Conservation (phyloP, 2,797 vertebrate species). For the Melanotaenia boesemani region DNA sequence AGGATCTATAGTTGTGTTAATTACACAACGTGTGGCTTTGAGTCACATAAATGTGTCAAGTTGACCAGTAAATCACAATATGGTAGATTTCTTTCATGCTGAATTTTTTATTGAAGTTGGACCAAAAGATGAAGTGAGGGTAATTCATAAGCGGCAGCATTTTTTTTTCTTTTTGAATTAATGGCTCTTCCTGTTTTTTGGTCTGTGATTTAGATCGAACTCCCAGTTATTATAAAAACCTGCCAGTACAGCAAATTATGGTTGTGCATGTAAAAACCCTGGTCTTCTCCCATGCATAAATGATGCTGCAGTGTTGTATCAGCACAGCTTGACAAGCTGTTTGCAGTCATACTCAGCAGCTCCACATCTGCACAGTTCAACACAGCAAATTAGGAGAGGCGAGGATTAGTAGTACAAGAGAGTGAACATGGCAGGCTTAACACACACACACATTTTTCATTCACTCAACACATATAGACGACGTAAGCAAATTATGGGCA, state of each 20-base stretch:
- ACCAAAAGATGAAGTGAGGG: conserved; percentile 20
- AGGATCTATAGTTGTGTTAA: neutral
- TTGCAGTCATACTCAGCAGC: conserved; percentile 74
- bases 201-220: conserved; percentile 49
- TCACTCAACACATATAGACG: conserved; percentile 43
- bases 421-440: conserved; percentile 73
- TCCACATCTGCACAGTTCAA: conserved; percentile 71
- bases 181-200: conserved; percentile 35
- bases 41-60: conserved; percentile 3
- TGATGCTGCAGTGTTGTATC: conserved; percentile 75
- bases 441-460: conserved; percentile 42
- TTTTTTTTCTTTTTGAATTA: conserved; percentile 20
- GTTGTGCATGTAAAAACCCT: conserved; percentile 73
- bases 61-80: conserved; percentile 21
- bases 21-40: conserved; percentile 1
- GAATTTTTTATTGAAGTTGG: conserved; percentile 23
- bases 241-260: conserved; percentile 79
- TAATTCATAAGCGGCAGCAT: conserved; percentile 39
- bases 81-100: conserved; percentile 1
- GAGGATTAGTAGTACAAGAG: conserved; percentile 76
- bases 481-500: conserved; percentile 50
- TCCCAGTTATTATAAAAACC: conserved; percentile 65
- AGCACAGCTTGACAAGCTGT: conserved; percentile 75
- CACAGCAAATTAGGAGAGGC: conserved; percentile 79
- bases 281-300: conserved; percentile 79